Conservation (phyloP, 92 coral and sea anemone genomes). For the Ricordea florida region DNA sequence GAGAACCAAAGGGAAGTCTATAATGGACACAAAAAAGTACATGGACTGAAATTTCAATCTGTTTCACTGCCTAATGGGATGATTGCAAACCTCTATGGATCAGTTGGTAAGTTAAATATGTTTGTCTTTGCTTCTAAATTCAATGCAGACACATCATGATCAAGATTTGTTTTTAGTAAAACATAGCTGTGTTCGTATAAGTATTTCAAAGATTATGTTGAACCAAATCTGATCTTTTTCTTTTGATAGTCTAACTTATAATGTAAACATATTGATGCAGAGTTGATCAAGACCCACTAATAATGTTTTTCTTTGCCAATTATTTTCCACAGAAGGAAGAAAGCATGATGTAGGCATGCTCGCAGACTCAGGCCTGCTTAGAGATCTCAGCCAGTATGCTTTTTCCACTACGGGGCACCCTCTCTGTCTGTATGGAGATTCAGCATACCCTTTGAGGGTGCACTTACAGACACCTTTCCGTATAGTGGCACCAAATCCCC, state of each 20-base stretch:
- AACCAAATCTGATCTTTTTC: not conserved
- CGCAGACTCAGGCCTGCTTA: slow-evolving; percentile 13
- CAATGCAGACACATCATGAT: not conserved
- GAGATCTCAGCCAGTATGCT: slow-evolving; percentile 25
- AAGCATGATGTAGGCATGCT: slow-evolving; percentile 35
- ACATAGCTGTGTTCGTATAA: not conserved
- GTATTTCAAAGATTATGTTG: not conserved
- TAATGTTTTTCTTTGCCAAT: no score
- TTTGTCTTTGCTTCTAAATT: not conserved
- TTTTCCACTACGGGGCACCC: slow-evolving; percentile 14
- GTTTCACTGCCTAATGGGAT: not conserved
- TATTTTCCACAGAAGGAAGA: slow-evolving; percentile 21
- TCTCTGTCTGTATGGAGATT: slow-evolving; percentile 35
- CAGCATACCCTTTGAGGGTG: slow-evolving; percentile 15
- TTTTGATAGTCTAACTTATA: not conserved
- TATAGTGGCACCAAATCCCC: not conserved
- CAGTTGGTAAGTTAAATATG: not conserved
- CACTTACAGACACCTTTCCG: slow-evolving; percentile 37
- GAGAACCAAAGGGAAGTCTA: not conserved
- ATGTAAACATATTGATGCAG: not conserved
- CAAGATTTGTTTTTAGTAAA: not conserved
- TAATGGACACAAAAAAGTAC: not conserved
- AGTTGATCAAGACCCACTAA: no score
- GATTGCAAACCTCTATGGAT: not conserved
- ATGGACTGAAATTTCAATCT: not conserved